Conservation (phyloP, 2,797 vertebrate species). For the Gymnoscopelus microlampas region DNA sequence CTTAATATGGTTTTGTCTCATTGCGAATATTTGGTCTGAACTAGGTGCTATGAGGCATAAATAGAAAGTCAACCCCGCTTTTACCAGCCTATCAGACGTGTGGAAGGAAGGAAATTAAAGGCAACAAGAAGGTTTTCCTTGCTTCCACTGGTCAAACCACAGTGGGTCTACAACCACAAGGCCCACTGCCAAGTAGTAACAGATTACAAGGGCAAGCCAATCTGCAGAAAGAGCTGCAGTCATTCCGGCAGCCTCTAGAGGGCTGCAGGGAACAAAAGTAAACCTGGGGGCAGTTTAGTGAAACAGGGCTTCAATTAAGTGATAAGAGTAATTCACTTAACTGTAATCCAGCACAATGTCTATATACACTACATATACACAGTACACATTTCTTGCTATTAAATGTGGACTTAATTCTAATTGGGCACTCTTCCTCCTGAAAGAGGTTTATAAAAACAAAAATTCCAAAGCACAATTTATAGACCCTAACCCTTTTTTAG, state of each 20-base stretch:
- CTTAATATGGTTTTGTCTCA: too few relatives aligned
- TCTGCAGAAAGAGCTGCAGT: slow-evolving; percentile 35
- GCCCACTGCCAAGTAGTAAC: slow-evolving; percentile 8
- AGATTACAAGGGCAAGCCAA: slow-evolving; percentile 54
- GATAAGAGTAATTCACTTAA: slow-evolving; percentile 52
- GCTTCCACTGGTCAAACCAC: slow-evolving; percentile 36
- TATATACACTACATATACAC: background rate
- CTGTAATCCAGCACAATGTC: slow-evolving; percentile 8
- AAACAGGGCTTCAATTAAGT: slow-evolving; percentile 16
- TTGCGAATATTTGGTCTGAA: too few relatives aligned
- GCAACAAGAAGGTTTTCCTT: slow-evolving; percentile 27
- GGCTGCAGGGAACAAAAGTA: slow-evolving; percentile 28
- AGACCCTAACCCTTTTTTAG: slow-evolving; percentile 1
- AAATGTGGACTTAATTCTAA: slow-evolving; percentile 26
- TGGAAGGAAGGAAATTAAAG: slow-evolving; percentile 44
- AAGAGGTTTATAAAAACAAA: background rate
- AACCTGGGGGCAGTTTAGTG: slow-evolving; percentile 30
- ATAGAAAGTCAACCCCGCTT: background rate
- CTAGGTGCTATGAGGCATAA: too few relatives aligned
- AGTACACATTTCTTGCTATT: too few relatives aligned
- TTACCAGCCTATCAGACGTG: slow-evolving; percentile 30
- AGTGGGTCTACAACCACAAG: slow-evolving; percentile 23
- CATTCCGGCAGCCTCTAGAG: slow-evolving; percentile 44
- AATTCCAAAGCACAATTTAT: slow-evolving; percentile 17
- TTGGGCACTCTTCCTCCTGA: slow-evolving; percentile 17